phyloP scores from a whole-genome alignment of 2,888 invertebrate genomes.

The Drosophila rellima region DNA sequence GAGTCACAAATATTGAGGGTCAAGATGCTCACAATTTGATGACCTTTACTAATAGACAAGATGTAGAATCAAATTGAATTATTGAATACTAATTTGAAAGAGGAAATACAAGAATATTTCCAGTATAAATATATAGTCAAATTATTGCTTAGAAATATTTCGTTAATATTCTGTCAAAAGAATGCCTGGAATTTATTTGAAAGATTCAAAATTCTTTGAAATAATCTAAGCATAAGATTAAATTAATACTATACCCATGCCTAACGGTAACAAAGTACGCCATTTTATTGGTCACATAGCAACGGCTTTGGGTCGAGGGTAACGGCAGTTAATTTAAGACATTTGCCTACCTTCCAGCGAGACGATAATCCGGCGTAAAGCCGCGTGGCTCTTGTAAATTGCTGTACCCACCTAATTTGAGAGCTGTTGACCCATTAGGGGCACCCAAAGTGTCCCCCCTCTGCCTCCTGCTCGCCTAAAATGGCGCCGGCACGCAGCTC shows the following conservation, averaged over 20 bases:
- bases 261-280: neutral
- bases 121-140: neutral
- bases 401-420: conserved; percentile 79
- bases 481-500: conserved; percentile 36
- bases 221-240: neutral
- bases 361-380: conserved; percentile 67
- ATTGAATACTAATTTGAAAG: neutral
- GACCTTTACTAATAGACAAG: neutral
- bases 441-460: conserved; percentile 47
- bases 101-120: neutral
- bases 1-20: conserved; percentile 16
- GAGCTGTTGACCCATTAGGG: conserved; percentile 76
- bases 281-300: conserved; percentile 12
- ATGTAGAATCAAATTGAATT: no score
- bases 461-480: conserved; percentile 3
- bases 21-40: conserved; percentile 14
- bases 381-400: conserved; percentile 63
- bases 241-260: conserved; percentile 9
- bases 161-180: neutral
- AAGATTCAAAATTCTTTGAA: neutral
- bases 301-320: neutral
- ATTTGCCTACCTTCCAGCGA: conserved; percentile 47
- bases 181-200: no score
- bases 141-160: neutral
- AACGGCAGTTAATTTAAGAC: conserved; percentile 57